Conservation (phyloP, 1,140 invertebrate genomes). For the Nymphalis io region DNA sequence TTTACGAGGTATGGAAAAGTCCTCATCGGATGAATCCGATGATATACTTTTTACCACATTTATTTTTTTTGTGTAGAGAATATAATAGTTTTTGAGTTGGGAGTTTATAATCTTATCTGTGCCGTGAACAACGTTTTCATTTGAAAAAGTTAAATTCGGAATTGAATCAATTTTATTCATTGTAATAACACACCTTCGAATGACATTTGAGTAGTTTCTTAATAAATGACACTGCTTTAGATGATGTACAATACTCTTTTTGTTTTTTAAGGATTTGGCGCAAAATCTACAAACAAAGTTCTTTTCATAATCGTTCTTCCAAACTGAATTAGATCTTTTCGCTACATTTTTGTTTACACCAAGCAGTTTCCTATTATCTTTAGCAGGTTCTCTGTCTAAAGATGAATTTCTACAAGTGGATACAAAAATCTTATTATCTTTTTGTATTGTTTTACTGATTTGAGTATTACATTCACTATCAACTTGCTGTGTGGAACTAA, state of each 20-base stretch:
- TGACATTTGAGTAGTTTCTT: slow-evolving; percentile 40
- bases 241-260: slow-evolving; percentile 41
- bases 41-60: slow-evolving; percentile 6
- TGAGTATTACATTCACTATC: not conserved
- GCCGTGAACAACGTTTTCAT: slow-evolving; percentile 47
- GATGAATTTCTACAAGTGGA: not conserved
- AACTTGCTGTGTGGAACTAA: slow-evolving; percentile 45
- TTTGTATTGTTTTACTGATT: not conserved
- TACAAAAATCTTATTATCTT: not conserved
- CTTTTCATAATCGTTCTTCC: slow-evolving; percentile 48
- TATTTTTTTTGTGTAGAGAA: slow-evolving; percentile 34
- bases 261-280: slow-evolving; percentile 36
- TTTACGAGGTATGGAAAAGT: slow-evolving; percentile 27
- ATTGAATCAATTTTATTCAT: slow-evolving; percentile 53
- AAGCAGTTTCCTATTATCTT: slow-evolving; percentile 1
- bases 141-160: slow-evolving; percentile 49
- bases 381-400: not conserved
- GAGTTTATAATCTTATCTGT: slow-evolving; percentile 50
- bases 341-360: slow-evolving; percentile 3
- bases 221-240: slow-evolving; percentile 33
- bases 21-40: slow-evolving; percentile 46
- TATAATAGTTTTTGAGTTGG: slow-evolving; percentile 44
- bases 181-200: slow-evolving; percentile 48
- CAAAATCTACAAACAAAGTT: slow-evolving; percentile 57
- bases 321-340: slow-evolving; percentile 25